Percentiles rank a stretch among this genome's conserved stretches.
Conservation (phyloP, 2,113 vertebrate genomes). For the Pogona vitticeps region DNA sequence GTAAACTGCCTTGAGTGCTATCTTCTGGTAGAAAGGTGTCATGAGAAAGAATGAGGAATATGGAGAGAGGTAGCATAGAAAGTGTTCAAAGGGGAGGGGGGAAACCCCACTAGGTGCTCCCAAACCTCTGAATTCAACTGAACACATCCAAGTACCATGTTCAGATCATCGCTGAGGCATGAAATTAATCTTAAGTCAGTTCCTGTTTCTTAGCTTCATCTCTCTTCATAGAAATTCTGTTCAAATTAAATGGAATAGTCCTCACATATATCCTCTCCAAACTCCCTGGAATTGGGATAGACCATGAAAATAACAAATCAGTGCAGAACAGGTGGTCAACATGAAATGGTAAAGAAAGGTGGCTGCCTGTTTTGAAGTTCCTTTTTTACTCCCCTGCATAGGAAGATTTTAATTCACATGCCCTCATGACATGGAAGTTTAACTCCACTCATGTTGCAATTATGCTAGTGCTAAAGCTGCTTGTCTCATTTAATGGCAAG, state of each 20-base stretch:
- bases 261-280: background rate
- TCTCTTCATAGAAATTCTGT: background rate
- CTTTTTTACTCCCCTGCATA: background rate
- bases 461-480: too few relatives aligned
- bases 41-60: too few relatives aligned
- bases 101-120: background rate
- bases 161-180: background rate
- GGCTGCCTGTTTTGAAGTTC: background rate
- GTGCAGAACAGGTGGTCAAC: constrained; percentile 9
- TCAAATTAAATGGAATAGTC: background rate
- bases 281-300: background rate
- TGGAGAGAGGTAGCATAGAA: too few relatives aligned
- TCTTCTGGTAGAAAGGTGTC: too few relatives aligned
- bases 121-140: background rate
- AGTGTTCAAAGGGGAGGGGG: background rate
- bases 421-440: too few relatives aligned
- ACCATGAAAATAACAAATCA: background rate
- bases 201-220: background rate
- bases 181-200: background rate
- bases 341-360: constrained; percentile 6
- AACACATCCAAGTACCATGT: background rate
- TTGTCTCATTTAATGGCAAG: too few relatives aligned
- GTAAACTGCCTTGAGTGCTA: too few relatives aligned
- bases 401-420: background rate
- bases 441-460: too few relatives aligned